phyloP scores from a whole-genome alignment of 2,888 invertebrate genomes.

The Halocaridina rubra region DNA sequence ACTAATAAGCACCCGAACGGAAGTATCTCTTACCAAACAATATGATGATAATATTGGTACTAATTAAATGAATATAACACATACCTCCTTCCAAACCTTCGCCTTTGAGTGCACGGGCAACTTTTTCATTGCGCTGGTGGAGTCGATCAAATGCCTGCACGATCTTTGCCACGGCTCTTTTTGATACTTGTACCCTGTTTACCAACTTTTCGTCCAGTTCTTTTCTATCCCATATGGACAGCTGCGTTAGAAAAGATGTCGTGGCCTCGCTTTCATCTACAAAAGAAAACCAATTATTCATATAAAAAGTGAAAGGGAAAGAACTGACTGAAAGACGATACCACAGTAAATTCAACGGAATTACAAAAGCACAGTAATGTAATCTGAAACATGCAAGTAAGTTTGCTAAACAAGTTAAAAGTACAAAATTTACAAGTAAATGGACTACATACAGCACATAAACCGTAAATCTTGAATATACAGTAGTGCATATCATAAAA shows the following conservation, averaged over 20 bases:
- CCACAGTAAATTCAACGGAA: no score
- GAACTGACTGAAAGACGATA: not conserved
- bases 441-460: no score
- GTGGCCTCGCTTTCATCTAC: conserved; percentile 95
- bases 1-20: no score
- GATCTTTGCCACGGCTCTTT: conserved; percentile 95
- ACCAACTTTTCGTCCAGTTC: conserved; percentile 96
- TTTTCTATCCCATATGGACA: conserved; percentile 98
- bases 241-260: conserved; percentile 92
- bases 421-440: no score
- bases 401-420: no score
- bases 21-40: no score
- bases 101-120: conserved; percentile 85
- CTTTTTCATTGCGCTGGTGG: conserved; percentile 95
- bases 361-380: no score
- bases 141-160: conserved; percentile 95
- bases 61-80: no score
- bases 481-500: no score
- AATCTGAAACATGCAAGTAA: no score
- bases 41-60: no score
- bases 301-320: not conserved
- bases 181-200: conserved; percentile 95
- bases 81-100: conserved; percentile 71
- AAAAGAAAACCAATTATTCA: not conserved
- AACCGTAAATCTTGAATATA: no score